These are phyloP conservation scores for Plemyria rubiginata DNA, from an alignment of 2,888 invertebrate genomes.

Conservation along the genomic window DNA sequence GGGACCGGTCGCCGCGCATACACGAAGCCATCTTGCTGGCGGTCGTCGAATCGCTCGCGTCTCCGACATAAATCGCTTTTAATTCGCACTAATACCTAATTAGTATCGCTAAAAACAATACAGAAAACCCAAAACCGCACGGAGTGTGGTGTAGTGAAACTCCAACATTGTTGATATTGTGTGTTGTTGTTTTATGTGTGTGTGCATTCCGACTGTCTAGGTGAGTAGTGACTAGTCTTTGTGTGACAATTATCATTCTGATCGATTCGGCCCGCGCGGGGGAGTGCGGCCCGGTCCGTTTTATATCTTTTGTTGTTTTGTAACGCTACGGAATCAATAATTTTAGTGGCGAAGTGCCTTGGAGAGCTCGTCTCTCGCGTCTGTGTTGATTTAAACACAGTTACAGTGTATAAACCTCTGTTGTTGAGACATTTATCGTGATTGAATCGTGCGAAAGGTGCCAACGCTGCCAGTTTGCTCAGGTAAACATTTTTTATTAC, in stretches of 20 bases:
- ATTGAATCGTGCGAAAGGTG: conserved; percentile 39
- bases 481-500: conserved; percentile 40
- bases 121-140: conserved; percentile 54
- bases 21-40: conserved; percentile 83
- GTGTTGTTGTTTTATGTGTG: conserved; percentile 76
- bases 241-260: conserved; percentile 84
- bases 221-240: conserved; percentile 81
- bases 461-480: conserved; percentile 27
- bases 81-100: conserved; percentile 80
- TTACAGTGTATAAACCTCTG: conserved; percentile 26
- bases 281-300: conserved; percentile 76
- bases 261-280: conserved; percentile 82
- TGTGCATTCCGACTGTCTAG: conserved; percentile 79
- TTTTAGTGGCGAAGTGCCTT: conserved; percentile 73
- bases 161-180: conserved; percentile 65
- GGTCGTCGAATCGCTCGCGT: conserved; percentile 80
- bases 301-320: conserved; percentile 85
- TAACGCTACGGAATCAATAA: conserved; percentile 81
- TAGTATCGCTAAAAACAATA: conserved; percentile 63
- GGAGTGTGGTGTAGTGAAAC: conserved; percentile 50
- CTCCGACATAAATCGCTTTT: conserved; percentile 75
- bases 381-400: conserved; percentile 30
- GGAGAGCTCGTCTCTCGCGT: conserved; percentile 43
- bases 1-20: conserved; percentile 72
- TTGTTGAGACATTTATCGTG: conserved; percentile 41